A percentile compares a stretch with the other conserved stretches of the same genome.
These are phyloP conservation scores for Aphaenogaster floridana DNA, from an alignment of 1,140 invertebrate genomes.

Conservation along the genomic window DNA sequence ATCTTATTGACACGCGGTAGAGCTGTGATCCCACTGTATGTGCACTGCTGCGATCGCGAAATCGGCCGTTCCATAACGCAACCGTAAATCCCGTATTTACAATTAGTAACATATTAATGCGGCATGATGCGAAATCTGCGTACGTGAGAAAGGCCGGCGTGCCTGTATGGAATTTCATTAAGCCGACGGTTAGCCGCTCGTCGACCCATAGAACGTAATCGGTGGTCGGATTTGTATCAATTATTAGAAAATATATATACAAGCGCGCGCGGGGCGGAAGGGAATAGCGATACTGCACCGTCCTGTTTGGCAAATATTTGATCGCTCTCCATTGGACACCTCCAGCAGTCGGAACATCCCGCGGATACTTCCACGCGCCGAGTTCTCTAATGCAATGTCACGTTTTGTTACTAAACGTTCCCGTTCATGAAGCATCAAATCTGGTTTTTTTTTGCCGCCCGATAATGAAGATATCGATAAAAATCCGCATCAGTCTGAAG, in stretches of 20 bases:
- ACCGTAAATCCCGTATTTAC: constrained; percentile 75
- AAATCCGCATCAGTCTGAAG: constrained; percentile 15
- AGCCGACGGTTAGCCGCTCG: constrained; percentile 77
- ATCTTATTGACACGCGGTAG: constrained; percentile 74
- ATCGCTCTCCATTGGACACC: constrained; percentile 76
- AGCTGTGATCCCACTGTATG: constrained; percentile 68
- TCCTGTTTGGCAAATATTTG: constrained; percentile 75
- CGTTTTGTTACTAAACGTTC: constrained; percentile 51
- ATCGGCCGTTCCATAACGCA: constrained; percentile 64
- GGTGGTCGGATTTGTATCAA: constrained; percentile 77
- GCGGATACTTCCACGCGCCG: constrained; percentile 64
- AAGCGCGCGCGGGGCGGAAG: constrained; percentile 52
- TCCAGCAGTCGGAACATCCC: constrained; percentile 67
- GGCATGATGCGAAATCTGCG: constrained; percentile 74
- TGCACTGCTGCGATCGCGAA: constrained; percentile 71
- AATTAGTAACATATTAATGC: constrained; percentile 78
- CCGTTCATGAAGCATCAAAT: background rate
- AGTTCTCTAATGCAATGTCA: constrained; percentile 52
- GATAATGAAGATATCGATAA: background rate
- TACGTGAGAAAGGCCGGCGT: constrained; percentile 62
- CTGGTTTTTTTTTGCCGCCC: background rate
- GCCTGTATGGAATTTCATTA: constrained; percentile 78
- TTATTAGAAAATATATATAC: constrained; percentile 78
- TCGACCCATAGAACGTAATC: constrained; percentile 77
- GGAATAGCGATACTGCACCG: constrained; percentile 53